These are phyloP conservation scores for Clarias gariepinus DNA, from an alignment of 2,113 vertebrate genomes.

Conservation along the genomic window DNA sequence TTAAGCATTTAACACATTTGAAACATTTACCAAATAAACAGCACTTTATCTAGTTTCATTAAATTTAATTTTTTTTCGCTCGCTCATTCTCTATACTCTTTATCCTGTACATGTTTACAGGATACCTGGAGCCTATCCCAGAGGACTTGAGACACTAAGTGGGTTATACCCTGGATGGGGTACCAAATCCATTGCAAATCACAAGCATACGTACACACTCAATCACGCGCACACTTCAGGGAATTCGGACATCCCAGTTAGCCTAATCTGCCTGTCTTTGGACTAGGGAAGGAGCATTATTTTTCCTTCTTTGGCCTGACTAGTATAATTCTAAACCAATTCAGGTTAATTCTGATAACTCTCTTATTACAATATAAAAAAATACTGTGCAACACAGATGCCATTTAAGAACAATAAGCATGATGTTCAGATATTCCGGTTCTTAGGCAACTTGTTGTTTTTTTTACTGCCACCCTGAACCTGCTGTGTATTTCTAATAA, in stretches of 20 bases:
- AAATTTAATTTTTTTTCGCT: background rate
- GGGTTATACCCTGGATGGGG: too few relatives aligned
- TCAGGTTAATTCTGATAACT: background rate
- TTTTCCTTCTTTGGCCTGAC: background rate
- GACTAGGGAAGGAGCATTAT: background rate
- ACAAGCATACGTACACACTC: too few relatives aligned
- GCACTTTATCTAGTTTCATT: background rate
- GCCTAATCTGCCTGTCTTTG: too few relatives aligned
- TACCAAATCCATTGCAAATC: too few relatives aligned
- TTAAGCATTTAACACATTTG: background rate
- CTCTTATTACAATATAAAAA: background rate
- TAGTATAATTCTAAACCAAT: background rate
- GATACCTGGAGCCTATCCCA: too few relatives aligned
- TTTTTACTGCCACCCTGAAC: constrained; percentile 9
- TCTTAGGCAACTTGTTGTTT: background rate
- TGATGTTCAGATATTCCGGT: background rate
- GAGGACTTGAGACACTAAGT: too few relatives aligned
- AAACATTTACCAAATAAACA: background rate
- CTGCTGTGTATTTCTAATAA: background rate
- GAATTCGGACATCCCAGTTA: too few relatives aligned
- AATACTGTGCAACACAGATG: background rate
- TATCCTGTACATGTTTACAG: too few relatives aligned
- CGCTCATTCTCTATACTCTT: too few relatives aligned
- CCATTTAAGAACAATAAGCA: background rate
- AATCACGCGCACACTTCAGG: too few relatives aligned